Conservation (phyloP, 2,113 vertebrate species). For the Chloebia gouldiae region DNA sequence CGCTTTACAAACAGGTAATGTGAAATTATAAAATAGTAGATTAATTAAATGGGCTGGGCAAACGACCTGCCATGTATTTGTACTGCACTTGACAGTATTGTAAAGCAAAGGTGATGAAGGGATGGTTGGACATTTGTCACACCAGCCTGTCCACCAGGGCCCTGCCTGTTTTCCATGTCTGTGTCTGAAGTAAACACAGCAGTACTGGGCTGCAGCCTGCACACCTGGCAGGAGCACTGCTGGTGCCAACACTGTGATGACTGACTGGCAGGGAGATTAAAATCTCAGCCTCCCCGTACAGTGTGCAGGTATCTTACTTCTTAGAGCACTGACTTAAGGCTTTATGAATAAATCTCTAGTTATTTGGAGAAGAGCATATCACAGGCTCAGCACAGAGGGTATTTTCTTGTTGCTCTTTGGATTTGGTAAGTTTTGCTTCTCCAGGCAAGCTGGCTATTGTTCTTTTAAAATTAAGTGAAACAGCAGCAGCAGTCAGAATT, state of each 20-base stretch:
- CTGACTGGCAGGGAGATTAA: background rate
- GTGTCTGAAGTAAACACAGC: background rate
- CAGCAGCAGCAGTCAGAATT: background rate
- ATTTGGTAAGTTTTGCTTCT: background rate
- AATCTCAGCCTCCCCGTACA: background rate
- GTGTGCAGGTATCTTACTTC: background rate
- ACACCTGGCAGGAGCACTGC: background rate
- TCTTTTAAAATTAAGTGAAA: background rate
- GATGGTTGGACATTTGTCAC: background rate
- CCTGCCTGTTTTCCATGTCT: background rate
- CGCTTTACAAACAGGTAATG: background rate
- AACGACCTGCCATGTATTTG: background rate
- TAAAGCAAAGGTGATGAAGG: background rate
- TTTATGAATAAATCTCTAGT: background rate
- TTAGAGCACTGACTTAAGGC: background rate
- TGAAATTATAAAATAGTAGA: background rate
- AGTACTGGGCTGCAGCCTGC: background rate
- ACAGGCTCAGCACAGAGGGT: rapidly evolving
- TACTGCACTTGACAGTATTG: background rate
- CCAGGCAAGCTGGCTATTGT: background rate
- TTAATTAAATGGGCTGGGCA: background rate
- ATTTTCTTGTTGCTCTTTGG: background rate
- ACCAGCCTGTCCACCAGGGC: background rate
- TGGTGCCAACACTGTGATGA: background rate
- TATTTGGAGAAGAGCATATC: background rate